Evolutionary conservation across 2,888 invertebrate genomes (phyloP).

Genomic region (Agonum fuliginosum): DNA sequence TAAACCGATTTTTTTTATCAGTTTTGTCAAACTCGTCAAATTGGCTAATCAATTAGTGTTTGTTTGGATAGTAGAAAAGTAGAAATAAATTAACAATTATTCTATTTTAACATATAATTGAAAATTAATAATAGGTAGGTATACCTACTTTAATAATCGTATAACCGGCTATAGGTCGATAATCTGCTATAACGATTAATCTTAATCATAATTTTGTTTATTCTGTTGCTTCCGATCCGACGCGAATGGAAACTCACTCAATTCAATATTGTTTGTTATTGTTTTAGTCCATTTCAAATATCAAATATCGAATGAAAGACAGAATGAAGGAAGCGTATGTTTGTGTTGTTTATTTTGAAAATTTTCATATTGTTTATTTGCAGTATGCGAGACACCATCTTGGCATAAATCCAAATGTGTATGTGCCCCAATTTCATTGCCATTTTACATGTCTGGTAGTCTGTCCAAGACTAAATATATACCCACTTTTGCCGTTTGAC

Average conservation of each 20-base stretch:
- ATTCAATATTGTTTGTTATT: conserved; percentile 13
- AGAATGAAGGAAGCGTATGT: conserved; percentile 26
- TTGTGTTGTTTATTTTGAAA: conserved; percentile 11
- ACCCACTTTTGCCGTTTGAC: not conserved
- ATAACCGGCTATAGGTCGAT: too few relatives aligned
- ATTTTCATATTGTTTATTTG: conserved; percentile 47
- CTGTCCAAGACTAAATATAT: conserved; percentile 39
- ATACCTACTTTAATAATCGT: too few relatives aligned
- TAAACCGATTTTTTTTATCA: not conserved
- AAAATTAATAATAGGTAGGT: too few relatives aligned
- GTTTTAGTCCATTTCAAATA: not conserved
- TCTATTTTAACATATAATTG: too few relatives aligned
- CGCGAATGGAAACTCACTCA: too few relatives aligned
- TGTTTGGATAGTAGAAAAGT: too few relatives aligned
- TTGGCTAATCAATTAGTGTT: too few relatives aligned
- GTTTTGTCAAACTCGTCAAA: too few relatives aligned
- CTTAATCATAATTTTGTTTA: too few relatives aligned
- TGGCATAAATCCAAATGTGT: conserved; percentile 29
- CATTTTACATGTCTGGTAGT: conserved; percentile 39
- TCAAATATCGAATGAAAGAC: not conserved
- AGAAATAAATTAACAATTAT: too few relatives aligned
- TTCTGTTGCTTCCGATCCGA: too few relatives aligned
- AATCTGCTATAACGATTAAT: too few relatives aligned
- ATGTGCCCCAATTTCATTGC: conserved; percentile 45
- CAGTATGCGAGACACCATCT: conserved; percentile 2